phyloP scores from a whole-genome alignment of 2,888 invertebrate species.

The Drosophila kokeensis region DNA sequence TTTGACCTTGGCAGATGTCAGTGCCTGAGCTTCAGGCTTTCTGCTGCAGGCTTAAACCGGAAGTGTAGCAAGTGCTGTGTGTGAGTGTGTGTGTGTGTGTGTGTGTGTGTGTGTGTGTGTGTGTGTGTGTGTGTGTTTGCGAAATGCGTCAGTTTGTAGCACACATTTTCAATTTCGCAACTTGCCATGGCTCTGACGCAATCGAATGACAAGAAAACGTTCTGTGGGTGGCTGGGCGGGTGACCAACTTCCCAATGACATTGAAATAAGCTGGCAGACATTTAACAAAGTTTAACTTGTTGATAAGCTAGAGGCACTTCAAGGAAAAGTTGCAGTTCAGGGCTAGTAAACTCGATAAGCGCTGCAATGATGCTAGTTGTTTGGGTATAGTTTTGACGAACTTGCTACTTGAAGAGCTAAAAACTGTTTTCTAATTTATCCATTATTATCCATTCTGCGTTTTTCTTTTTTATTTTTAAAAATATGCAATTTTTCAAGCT shows the following conservation, averaged over 20 bases:
- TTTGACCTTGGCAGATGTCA: constrained; percentile 74
- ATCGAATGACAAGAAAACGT: constrained; percentile 50
- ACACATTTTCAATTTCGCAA: constrained; percentile 63
- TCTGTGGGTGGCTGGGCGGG: not conserved
- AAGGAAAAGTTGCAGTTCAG: not conserved
- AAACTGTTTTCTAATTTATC: not conserved
- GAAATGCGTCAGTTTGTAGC: constrained; percentile 23
- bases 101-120: not conserved
- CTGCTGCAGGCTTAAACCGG: constrained; percentile 27
- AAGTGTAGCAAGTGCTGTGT: constrained; percentile 14
- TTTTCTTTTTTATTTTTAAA: not conserved
- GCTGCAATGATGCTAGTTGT: not conserved
- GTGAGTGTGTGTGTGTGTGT: no score
- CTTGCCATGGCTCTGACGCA: constrained; percentile 54
- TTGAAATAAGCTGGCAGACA: constrained; percentile 13
- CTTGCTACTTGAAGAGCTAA: not conserved
- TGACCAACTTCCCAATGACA: constrained; percentile 18
- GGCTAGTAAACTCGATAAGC: not conserved
- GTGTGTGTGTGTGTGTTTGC: not conserved
- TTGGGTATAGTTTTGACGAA: not conserved
- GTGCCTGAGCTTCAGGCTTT: constrained; percentile 40
- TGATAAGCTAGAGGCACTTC: constrained; percentile 12
- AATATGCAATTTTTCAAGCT: not conserved
- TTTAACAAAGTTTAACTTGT: constrained; percentile 37
- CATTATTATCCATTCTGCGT: not conserved